A percentile compares a stretch with the other conserved stretches of the same genome.
Evolutionary conservation across 1,140 invertebrate genomes (phyloP).

Genomic region (Chlorops oryzae): DNA sequence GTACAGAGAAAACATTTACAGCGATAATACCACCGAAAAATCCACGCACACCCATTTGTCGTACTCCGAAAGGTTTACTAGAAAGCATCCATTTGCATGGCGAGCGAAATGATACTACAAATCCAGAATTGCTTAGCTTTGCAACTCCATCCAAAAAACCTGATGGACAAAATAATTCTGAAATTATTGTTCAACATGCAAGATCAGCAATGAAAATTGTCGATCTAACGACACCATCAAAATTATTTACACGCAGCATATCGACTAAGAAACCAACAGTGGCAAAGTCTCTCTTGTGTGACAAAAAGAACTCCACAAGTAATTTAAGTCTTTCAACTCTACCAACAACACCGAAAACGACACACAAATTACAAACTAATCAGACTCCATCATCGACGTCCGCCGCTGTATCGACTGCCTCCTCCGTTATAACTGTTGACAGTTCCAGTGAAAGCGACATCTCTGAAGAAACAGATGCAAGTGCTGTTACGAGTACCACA

Average conservation of each 20-base stretch:
- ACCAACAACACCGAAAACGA: not conserved
- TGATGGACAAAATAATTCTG: not conserved
- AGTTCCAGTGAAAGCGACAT: not conserved
- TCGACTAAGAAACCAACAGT: not conserved
- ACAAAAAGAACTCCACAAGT: not conserved
- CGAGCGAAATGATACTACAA: slow-evolving; percentile 25
- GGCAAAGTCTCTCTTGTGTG: not conserved
- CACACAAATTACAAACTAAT: not conserved
- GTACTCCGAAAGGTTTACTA: slow-evolving; percentile 37
- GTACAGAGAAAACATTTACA: slow-evolving; percentile 36
- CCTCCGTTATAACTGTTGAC: slow-evolving; percentile 19
- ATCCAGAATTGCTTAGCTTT: slow-evolving; percentile 26
- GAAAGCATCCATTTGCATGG: too few relatives aligned
- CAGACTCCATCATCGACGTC: slow-evolving; percentile 10
- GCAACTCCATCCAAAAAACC: slow-evolving; percentile 32
- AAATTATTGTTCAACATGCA: too few relatives aligned
- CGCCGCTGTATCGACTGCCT: slow-evolving; percentile 23
- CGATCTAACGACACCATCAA: slow-evolving; percentile 39
- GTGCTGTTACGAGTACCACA: slow-evolving; percentile 15
- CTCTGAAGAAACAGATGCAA: not conserved
- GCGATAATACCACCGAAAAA: slow-evolving; percentile 22
- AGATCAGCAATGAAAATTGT: slow-evolving; percentile 38
- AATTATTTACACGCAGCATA: slow-evolving; percentile 9
- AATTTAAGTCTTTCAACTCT: not conserved
- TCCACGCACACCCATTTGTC: slow-evolving; percentile 19